Conservation (phyloP, 2,888 invertebrate species). For the Seira musarum region DNA sequence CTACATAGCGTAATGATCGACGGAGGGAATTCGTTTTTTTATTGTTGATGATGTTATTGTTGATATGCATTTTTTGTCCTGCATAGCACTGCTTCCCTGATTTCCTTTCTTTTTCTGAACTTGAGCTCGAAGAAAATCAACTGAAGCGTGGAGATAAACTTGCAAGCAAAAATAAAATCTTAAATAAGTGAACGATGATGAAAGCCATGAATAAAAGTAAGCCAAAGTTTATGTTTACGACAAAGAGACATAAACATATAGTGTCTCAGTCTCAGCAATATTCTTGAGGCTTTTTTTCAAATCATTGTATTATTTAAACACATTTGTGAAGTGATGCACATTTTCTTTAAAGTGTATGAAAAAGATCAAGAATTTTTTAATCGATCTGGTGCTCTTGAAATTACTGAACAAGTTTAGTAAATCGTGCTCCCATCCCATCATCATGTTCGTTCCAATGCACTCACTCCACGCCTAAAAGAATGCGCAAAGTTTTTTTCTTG, state of each 20-base stretch:
- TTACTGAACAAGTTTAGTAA: not conserved
- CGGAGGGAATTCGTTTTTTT: constrained; percentile 12
- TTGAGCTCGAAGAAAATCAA: constrained; percentile 4
- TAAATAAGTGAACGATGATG: not conserved
- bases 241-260: not conserved
- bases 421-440: not conserved
- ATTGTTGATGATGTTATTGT: constrained; percentile 18
- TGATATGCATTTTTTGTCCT: constrained; percentile 24
- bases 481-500: not conserved
- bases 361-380: not conserved
- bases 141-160: constrained; percentile 2
- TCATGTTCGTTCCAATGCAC: too few relatives aligned
- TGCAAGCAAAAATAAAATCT: not conserved
- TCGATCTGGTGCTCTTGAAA: constrained; percentile 9
- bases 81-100: not conserved
- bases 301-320: too few relatives aligned
- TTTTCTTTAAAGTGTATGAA: not conserved
- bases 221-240: not conserved
- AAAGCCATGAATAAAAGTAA: constrained; percentile 9
- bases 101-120: constrained; percentile 25
- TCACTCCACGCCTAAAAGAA: constrained; percentile 1
- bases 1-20: constrained; percentile 4
- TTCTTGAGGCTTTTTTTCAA: not conserved
- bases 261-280: not conserved
- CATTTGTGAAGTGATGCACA: constrained; percentile 1